Conservation (phyloP, 1,140 invertebrate species). For the Euglossa dilemma region DNA sequence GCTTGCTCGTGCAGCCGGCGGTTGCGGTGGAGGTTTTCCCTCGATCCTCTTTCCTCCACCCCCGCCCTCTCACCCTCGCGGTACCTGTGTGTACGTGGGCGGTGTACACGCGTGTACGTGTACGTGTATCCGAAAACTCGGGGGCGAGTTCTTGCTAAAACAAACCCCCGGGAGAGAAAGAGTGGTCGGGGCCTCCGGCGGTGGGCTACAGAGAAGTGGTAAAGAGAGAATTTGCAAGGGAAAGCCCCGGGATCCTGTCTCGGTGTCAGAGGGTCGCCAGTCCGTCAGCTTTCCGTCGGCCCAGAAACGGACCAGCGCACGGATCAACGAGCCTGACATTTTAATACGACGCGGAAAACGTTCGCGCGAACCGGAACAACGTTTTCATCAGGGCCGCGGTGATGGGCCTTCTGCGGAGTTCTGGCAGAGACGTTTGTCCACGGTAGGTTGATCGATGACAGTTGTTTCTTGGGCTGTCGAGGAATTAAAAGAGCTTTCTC, state of each 20-base stretch:
- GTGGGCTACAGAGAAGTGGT: constrained; percentile 77
- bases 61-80: constrained; percentile 50
- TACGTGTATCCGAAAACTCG: constrained; percentile 61
- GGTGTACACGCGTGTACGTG: constrained; percentile 7
- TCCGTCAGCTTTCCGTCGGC: constrained; percentile 66
- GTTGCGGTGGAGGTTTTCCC: constrained; percentile 75
- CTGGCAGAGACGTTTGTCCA: too few relatives aligned
- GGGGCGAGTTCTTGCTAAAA: constrained; percentile 79
- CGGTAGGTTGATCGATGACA: too few relatives aligned
- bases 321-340: constrained; percentile 66
- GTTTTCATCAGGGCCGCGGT: constrained; percentile 4
- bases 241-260: constrained; percentile 73
- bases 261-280: constrained; percentile 77
- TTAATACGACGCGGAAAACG: constrained; percentile 54
- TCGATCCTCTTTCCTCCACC: neutral
- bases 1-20: constrained; percentile 74
- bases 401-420: too few relatives aligned
- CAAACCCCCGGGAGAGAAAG: constrained; percentile 74
- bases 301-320: constrained; percentile 58
- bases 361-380: constrained; percentile 12
- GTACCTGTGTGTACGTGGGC: constrained; percentile 24
- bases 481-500: too few relatives aligned
- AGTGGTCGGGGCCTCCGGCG: constrained; percentile 60
- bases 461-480: too few relatives aligned
- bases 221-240: constrained; percentile 81